Evolutionary conservation across 2,113 vertebrate genomes (phyloP).

Genomic region (Actenoides lindsayi): DNA sequence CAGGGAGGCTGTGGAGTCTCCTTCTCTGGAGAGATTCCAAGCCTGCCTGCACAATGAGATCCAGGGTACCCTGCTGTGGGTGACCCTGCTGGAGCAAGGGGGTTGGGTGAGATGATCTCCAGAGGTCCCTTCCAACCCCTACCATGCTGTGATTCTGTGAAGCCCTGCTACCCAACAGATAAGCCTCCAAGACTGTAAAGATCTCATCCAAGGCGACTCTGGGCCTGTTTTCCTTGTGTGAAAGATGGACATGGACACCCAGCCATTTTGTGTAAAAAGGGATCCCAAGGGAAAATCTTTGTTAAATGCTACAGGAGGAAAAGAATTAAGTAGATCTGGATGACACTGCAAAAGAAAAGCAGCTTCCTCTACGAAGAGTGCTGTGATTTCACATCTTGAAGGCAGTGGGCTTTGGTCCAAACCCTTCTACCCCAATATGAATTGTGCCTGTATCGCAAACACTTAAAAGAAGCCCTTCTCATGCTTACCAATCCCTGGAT

Average conservation of each 20-base stretch:
- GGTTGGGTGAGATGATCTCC: too few species aligned
- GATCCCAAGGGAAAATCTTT: not conserved
- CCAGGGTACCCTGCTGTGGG: too few species aligned
- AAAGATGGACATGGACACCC: not conserved
- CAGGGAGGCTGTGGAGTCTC: too few species aligned
- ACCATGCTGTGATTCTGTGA: too few species aligned
- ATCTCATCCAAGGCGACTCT: not conserved
- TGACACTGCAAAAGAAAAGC: not conserved
- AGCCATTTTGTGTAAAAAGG: not conserved
- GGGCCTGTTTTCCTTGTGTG: not conserved
- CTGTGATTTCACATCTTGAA: not conserved
- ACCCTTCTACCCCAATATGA: not conserved
- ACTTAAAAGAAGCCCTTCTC: not conserved
- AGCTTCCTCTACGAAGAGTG: not conserved
- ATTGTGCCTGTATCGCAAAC: not conserved
- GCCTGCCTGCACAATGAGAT: too few species aligned
- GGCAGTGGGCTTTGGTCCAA: not conserved
- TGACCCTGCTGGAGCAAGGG: too few species aligned
- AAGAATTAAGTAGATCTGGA: not conserved
- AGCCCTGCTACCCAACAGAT: not conserved
- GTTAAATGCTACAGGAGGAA: not conserved
- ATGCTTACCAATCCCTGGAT: not conserved
- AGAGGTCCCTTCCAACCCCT: too few species aligned
- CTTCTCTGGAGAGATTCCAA: too few species aligned
- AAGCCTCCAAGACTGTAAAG: not conserved